Conservation (phyloP, 2,113 vertebrate genomes). For the Emydura subglobosa region DNA sequence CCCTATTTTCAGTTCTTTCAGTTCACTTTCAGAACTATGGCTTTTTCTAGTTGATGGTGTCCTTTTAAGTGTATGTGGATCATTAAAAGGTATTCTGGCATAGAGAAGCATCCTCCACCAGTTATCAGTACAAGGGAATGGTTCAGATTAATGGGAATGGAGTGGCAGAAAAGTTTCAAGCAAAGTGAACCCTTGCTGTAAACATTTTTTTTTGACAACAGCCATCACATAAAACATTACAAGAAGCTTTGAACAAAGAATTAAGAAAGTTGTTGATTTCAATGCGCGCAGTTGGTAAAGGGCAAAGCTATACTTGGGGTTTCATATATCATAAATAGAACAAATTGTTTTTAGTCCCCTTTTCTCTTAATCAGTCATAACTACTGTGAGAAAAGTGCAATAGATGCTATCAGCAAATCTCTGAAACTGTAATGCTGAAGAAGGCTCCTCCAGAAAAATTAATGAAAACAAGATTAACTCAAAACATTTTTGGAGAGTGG, state of each 20-base stretch:
- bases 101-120: conserved; percentile 5
- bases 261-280: conserved; percentile 41
- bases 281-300: conserved; percentile 8
- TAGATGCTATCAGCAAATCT: background rate
- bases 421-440: background rate
- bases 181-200: background rate
- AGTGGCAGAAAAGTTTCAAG: conserved; percentile 4
- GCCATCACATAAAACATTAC: background rate
- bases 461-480: background rate
- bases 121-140: conserved; percentile 15
- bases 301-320: background rate
- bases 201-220: background rate
- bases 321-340: background rate
- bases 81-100: background rate
- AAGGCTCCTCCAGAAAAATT: background rate
- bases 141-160: conserved; percentile 28
- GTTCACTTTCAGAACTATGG: background rate
- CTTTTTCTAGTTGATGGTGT: background rate
- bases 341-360: background rate
- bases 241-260: background rate
- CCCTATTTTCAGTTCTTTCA: background rate
- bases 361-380: background rate
- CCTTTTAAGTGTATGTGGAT: conserved; percentile 19
- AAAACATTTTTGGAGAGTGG: background rate
- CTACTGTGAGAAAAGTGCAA: background rate